A percentile compares a stretch with the other conserved stretches of the same genome.
Evolutionary conservation across 2,888 invertebrate species (phyloP).

Genomic region (Theretra japonica): DNA sequence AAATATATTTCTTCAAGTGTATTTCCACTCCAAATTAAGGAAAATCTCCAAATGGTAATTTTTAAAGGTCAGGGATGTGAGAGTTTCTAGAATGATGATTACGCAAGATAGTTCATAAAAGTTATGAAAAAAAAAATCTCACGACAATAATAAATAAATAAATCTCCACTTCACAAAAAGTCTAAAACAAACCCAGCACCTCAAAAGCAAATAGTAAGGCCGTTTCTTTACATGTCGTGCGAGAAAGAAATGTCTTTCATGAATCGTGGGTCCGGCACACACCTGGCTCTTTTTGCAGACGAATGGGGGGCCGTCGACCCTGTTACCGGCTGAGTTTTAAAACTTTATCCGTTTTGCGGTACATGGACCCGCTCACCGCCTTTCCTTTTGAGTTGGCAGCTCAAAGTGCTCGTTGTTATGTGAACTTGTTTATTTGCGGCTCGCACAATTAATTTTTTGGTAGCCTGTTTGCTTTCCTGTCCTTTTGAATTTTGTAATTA

Average conservation of each 20-base stretch:
- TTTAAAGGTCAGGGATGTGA: too few relatives aligned
- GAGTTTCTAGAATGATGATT: too few relatives aligned
- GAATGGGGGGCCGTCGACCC: conserved; percentile 45
- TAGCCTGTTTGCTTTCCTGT: neutral
- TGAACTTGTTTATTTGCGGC: neutral
- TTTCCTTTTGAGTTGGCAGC: neutral
- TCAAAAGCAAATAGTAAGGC: conserved; percentile 46
- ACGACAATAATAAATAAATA: too few relatives aligned
- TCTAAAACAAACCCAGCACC: too few relatives aligned
- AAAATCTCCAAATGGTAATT: too few relatives aligned
- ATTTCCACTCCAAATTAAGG: too few relatives aligned
- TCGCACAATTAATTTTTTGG: neutral
- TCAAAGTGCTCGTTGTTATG: conserved; percentile 10
- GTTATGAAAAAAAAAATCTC: too few relatives aligned
- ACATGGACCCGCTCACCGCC: neutral
- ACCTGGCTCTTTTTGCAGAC: conserved; percentile 50
- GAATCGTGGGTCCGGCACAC: conserved; percentile 49
- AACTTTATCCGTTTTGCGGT: conserved; percentile 31
- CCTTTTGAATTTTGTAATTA: conserved; percentile 11
- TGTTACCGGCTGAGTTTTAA: conserved; percentile 39
- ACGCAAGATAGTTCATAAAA: too few relatives aligned
- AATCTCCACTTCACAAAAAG: too few relatives aligned
- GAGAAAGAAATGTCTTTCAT: conserved; percentile 52
- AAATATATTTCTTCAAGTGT: too few relatives aligned
- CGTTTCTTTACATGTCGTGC: conserved; percentile 49